Evolutionary conservation across 2,113 vertebrate species (phyloP), one percentile per base, ranked within the genome.

Genomic region (Clarias magur): DNA sequence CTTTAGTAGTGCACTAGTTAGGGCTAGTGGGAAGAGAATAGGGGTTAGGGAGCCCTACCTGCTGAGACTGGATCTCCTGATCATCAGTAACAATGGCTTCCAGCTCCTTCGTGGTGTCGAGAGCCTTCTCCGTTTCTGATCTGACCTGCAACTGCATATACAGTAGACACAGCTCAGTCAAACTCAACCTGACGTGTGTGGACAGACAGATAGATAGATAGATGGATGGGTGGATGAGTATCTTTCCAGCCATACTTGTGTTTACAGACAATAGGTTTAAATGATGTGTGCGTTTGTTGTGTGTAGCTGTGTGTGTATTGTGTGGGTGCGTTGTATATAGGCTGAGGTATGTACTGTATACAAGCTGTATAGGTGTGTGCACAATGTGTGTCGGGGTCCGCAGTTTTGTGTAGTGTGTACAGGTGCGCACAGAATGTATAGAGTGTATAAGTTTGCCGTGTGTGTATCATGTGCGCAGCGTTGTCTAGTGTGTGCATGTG

Each of bases 41-140:
- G 53, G 11, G 9, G 59, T 7, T 82, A 57, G 48, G 11, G 12
- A 63, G n/a, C n/a, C 10, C 30, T 90, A 95, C 95, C 86, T 94
- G 94, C 72, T 89, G 91, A 70, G 88, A 78, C 0, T 95, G 90
- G 80, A 80, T 91, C 27, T 93, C 84, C 34, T 94, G 94, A 88
- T 95, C 95, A 1, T 91, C 93, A 86, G 42, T 89, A 53, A 94
- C 80, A 25, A 90, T 8, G 6, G 87, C 38, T 56, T 79, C 82
- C 0, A 92, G 88, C 78, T 94, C 84, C 83, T 92, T 93, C 89
- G 95, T 83, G 73, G 86, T 90, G 73, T 88, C 63, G 65, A 95
- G 92, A 75, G 91, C 91, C 56, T 91, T 86, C 38, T 91, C 92
- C 0, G 90, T 94, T 85, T 93, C 91, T 21, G 88, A 65, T 48